Evolutionary conservation across 2,113 vertebrate genomes (phyloP), one percentile per base, ranked within the genome.

Genomic region (Aegithalos caudatus): DNA sequence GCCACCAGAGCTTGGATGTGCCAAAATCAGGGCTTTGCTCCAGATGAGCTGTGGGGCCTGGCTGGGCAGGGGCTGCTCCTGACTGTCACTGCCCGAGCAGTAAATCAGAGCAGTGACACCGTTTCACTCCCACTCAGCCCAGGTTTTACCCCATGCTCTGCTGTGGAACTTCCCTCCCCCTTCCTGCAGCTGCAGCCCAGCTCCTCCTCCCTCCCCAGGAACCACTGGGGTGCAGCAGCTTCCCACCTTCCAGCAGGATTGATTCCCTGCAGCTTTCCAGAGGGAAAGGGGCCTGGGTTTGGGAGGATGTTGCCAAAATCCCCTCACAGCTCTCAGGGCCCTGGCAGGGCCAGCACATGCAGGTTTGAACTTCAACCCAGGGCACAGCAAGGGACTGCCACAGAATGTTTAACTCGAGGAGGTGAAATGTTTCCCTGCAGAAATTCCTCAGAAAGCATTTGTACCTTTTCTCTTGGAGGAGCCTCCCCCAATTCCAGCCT

Each of bases 51-150:
- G 4, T 7, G 11, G 11, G 25, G 62, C 57, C n/a, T 14, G 31
- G 47, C 53, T 1, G 0, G 4, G 28, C 38, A 9, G 64, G n/a
- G 27, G 13, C 6, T 35, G 1, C 37, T 66, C 6, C 62, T 6
- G 14, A 3, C 4, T 0, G 11, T 4, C 3, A 1, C 47, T 20
- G 64, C 7, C 12, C n/a, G n/a, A n/a, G n/a, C n/a, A n/a, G n/a
- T n/a, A n/a, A n/a, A n/a, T n/a, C 69, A 33, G 44, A 60, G 58
- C 67, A 47, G 62, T 3, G 7, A 7, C 23, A 50, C 2, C 1
- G 12, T 2, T 38, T 25, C 13, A 4, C 56, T 23, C 37, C 23
- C 53, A 12, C 7, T 6, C 61, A 47, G 76, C 40, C 24, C 67
- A 3, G 1, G 23, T 21, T 35, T 8, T 10, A 9, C 62, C 56